Conservation (phyloP, 1,140 invertebrate species). For the Drosophila kohkoa region DNA sequence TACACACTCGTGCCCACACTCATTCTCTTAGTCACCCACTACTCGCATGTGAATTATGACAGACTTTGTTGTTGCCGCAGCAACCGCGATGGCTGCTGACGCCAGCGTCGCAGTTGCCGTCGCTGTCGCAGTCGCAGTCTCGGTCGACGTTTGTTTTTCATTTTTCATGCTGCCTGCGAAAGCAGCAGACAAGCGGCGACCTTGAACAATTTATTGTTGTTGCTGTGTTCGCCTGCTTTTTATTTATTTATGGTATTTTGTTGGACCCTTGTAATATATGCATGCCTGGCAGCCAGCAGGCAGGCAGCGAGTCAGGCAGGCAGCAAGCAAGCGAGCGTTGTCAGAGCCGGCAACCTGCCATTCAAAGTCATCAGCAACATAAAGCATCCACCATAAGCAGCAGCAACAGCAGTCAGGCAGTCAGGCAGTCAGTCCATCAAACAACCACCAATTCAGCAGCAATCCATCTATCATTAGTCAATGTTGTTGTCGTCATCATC, state of each 20-base stretch:
- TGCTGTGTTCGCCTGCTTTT: conserved; percentile 65
- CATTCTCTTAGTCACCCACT: neutral
- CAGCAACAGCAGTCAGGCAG: conserved; percentile 24
- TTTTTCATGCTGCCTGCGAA: conserved; percentile 75
- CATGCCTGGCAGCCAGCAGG: conserved; percentile 25
- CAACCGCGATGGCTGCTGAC: conserved; percentile 54
- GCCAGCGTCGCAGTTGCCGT: conserved; percentile 13
- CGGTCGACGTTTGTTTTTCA: conserved; percentile 75
- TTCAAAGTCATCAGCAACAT: conserved; percentile 71
- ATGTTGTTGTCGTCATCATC: conserved; percentile 42
- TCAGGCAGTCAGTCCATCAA: conserved; percentile 34
- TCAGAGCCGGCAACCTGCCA: conserved; percentile 67
- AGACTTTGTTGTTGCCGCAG: conserved; percentile 77
- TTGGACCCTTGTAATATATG: conserved; percentile 68
- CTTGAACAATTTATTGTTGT: conserved; percentile 80
- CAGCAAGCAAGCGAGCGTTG: neutral
- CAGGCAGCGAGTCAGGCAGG: neutral
- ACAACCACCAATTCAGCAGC: conserved; percentile 57
- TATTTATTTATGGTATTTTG: conserved; percentile 75
- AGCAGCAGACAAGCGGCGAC: conserved; percentile 81
- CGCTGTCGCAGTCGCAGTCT: conserved; percentile 36
- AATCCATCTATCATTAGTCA: conserved; percentile 76
- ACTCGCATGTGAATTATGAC: conserved; percentile 79
- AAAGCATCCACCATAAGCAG: conserved; percentile 52
- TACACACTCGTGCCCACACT: neutral